Evolutionary conservation across 2,888 invertebrate species (phyloP).

Genomic region (Stenolophus ochropezus): DNA sequence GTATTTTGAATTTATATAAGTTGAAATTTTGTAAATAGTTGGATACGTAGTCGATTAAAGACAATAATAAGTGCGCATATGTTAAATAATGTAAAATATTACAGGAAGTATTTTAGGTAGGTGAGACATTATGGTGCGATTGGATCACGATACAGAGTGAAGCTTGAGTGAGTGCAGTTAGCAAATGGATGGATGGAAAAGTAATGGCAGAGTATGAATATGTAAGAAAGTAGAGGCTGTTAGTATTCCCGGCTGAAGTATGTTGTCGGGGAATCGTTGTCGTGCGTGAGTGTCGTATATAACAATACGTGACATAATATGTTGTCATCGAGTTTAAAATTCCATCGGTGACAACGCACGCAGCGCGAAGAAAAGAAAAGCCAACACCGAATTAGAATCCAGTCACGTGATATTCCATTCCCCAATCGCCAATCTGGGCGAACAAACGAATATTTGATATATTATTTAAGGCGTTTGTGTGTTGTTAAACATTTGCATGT

Average conservation of each 20-base stretch:
- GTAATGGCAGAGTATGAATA: too few relatives aligned
- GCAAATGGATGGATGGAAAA: too few relatives aligned
- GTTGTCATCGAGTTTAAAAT: conserved; percentile 44
- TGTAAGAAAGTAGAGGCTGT: too few relatives aligned
- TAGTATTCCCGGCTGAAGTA: background rate
- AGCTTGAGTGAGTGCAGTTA: too few relatives aligned
- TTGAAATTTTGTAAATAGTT: too few relatives aligned
- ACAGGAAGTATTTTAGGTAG: too few relatives aligned
- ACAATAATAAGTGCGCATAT: too few relatives aligned
- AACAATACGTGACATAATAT: conserved; percentile 42
- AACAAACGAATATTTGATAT: conserved; percentile 28
- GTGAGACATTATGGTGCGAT: too few relatives aligned
- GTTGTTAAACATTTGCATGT: conserved; percentile 40
- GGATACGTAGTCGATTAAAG: too few relatives aligned
- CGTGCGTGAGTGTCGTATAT: background rate
- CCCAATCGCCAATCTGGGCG: background rate
- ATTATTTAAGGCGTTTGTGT: conserved; percentile 42
- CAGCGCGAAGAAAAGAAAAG: conserved; percentile 9
- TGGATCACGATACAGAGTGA: too few relatives aligned
- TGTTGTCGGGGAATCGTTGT: background rate
- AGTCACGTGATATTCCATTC: conserved; percentile 35
- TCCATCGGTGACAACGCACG: conserved; percentile 7
- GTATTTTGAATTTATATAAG: too few relatives aligned
- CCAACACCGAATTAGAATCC: conserved; percentile 17
- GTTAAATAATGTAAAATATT: too few relatives aligned